Conservation (phyloP, 30 jellyfish, hydroid and myxozoan species). For the Pelagia noctiluca region DNA sequence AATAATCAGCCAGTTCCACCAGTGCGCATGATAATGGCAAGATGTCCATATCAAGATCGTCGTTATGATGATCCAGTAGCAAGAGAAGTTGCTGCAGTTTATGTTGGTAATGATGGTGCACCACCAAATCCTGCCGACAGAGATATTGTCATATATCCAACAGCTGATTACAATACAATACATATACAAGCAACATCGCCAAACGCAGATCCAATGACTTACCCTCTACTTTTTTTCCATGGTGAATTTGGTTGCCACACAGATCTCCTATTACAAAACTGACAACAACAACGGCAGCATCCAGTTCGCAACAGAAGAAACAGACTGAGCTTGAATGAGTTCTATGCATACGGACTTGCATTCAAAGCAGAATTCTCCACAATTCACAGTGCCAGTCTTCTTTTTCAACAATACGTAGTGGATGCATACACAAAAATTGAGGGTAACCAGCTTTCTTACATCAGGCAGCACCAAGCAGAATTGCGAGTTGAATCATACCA, state of each 20-base stretch:
- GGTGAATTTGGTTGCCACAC: background rate
- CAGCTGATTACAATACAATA: background rate
- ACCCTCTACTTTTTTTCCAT: background rate
- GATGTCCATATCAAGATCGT: background rate
- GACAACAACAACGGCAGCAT: background rate
- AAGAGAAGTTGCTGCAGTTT: background rate
- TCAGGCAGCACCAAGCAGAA: constrained; percentile 10
- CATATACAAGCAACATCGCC: background rate
- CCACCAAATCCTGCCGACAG: background rate
- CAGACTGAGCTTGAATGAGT: constrained; percentile 4
- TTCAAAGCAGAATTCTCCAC: constrained; percentile 17
- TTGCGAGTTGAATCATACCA: constrained; percentile 25
- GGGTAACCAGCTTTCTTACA: constrained; percentile 15
- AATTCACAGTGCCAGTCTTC: constrained; percentile 11
- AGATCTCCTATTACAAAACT: background rate
- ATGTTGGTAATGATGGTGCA: background rate
- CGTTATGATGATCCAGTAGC: background rate
- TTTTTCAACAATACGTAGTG: constrained; percentile 24
- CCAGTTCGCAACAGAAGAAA: background rate
- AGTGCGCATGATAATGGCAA: background rate
- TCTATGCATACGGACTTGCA: constrained; percentile 26
- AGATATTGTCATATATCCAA: too few species aligned
- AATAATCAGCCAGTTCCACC: background rate
- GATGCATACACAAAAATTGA: constrained; percentile 28
- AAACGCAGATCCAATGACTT: background rate